phyloP scores from a whole-genome alignment of 23 tunicate genomes.

The Trididemnum miniatum region DNA sequence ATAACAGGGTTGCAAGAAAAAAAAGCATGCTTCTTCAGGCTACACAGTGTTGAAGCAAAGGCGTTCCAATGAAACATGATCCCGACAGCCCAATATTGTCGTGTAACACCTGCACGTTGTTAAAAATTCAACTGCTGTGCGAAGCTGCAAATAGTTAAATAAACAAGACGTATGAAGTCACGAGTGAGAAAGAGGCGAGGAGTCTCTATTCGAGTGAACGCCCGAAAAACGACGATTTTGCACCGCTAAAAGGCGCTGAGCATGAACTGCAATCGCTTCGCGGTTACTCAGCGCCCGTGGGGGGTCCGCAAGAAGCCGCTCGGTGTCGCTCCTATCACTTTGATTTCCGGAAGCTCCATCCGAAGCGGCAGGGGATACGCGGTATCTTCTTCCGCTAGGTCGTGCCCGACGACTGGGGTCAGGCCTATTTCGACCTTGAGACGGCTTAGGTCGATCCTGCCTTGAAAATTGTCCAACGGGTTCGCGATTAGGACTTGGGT shows the following conservation, averaged over 20 bases:
- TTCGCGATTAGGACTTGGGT: slow-evolving; percentile 36
- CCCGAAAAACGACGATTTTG: not conserved
- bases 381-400: not conserved
- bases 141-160: too few relatives aligned
- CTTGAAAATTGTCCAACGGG: slow-evolving; percentile 36
- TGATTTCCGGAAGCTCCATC: not conserved
- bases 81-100: too few relatives aligned
- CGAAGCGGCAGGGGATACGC: slow-evolving; percentile 7
- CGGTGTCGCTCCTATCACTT: slow-evolving; percentile 40
- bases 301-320: slow-evolving; percentile 28
- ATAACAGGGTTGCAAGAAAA: too few relatives aligned
- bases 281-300: slow-evolving; percentile 21
- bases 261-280: slow-evolving; percentile 53
- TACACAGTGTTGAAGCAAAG: too few relatives aligned
- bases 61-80: too few relatives aligned
- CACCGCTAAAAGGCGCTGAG: slow-evolving; percentile 10
- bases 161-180: too few relatives aligned
- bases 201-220: too few relatives aligned
- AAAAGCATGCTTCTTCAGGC: too few relatives aligned
- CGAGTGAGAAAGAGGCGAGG: too few relatives aligned
- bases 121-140: too few relatives aligned
- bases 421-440: not conserved
- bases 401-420: not conserved
- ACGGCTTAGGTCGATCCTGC: not conserved
- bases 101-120: too few relatives aligned